Conservation (phyloP, 1,140 invertebrate genomes). For the Cotesia chilonis region DNA sequence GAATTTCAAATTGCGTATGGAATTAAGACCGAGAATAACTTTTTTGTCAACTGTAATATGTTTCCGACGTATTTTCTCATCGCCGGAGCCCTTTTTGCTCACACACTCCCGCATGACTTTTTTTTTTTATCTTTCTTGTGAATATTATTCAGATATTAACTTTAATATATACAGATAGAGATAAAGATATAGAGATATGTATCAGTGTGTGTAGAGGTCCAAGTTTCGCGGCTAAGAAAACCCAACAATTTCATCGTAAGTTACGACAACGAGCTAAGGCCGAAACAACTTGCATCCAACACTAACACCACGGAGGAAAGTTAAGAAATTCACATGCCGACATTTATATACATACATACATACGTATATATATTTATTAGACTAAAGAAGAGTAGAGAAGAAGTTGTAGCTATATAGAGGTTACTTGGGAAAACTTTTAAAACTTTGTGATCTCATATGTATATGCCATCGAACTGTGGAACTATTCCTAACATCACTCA, state of each 20-base stretch:
- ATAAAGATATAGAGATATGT: no score
- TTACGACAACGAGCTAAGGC: constrained; percentile 18
- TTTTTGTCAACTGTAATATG: no score
- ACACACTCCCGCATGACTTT: constrained; percentile 4
- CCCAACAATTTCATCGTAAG: constrained; percentile 40
- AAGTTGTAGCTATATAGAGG: constrained; percentile 2
- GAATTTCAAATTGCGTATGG: no score
- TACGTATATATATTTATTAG: not conserved
- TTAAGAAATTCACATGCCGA: constrained; percentile 40
- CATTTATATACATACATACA: not conserved
- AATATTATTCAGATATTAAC: constrained; percentile 30
- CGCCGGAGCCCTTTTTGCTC: constrained; percentile 6
- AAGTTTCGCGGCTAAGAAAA: constrained; percentile 37
- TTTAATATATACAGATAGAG: no score
- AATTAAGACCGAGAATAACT: no score
- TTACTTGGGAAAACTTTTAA: constrained; percentile 25
- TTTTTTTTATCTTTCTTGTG: constrained; percentile 7
- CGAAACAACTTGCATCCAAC: constrained; percentile 38
- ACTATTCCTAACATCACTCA: constrained; percentile 26
- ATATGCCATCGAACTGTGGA: constrained; percentile 18
- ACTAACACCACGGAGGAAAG: constrained; percentile 15
- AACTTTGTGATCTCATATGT: constrained; percentile 29
- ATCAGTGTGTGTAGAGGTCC: constrained; percentile 7
- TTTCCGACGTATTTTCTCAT: not conserved
- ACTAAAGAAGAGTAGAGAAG: not conserved